A percentile compares a stretch with the other conserved stretches of the same genome.
Conservation (phyloP, 2,113 vertebrate species). For the Prietella phreatophila region DNA sequence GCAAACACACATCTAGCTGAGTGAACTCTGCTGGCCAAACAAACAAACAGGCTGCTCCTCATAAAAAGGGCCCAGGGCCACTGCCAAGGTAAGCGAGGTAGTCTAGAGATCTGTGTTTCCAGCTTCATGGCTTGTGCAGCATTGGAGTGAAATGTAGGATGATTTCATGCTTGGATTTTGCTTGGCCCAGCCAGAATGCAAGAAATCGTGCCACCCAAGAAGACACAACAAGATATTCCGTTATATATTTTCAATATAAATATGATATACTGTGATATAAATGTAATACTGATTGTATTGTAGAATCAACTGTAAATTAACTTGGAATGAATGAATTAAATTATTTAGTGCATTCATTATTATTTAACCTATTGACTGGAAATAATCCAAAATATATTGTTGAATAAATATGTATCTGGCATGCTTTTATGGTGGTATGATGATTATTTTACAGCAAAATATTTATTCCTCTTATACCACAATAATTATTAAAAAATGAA, state of each 20-base stretch:
- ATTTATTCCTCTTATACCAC: not conserved
- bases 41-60: slow-evolving; percentile 58
- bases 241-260: not conserved
- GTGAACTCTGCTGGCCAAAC: slow-evolving; percentile 68
- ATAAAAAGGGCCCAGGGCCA: slow-evolving; percentile 35
- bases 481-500: not conserved
- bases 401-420: not conserved
- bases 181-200: not conserved
- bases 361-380: not conserved
- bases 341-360: not conserved
- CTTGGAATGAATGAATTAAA: not conserved
- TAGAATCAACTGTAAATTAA: not conserved
- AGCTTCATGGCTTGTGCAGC: slow-evolving; percentile 22
- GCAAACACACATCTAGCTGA: slow-evolving; percentile 63
- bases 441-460: not conserved
- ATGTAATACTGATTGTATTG: not conserved
- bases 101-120: slow-evolving; percentile 37
- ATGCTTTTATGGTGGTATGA: not conserved
- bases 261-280: not conserved
- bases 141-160: slow-evolving; percentile 27
- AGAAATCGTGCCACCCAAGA: slow-evolving; percentile 21
- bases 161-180: slow-evolving; percentile 41
- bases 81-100: slow-evolving; percentile 49
- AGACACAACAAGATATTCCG: not conserved
- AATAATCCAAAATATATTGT: not conserved